Evolutionary conservation across 1,140 invertebrate species (phyloP), one percentile per base, ranked within the genome.

Genomic region (Ceratitis capitata): DNA sequence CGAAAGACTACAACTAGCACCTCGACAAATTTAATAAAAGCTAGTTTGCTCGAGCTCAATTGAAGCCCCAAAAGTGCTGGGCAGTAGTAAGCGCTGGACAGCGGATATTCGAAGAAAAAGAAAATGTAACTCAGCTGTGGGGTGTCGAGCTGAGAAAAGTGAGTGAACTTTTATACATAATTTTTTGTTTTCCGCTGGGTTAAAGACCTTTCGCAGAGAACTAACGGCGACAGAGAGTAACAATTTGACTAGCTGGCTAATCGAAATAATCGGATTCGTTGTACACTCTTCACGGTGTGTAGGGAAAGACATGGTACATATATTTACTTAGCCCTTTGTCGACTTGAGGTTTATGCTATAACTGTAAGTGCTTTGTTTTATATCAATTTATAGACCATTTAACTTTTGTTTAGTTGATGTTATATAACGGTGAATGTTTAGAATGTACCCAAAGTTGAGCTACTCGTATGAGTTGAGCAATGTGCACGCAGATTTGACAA

Each of bases 21-120:
- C 29, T 32, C 45, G 26, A 7, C 32, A 69, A 85, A 85, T 85
- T 47, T 69, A 85, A 85, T 85, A 85, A 85, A 69, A 58, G 26
- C 82, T 49, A 12, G 39, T 45, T 74, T 74, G 12, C 45, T 19
- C 69, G 23, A 74, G 69, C 16, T 74, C 42, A 83, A 83, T 51
- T 32, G 45, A 83, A 83, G 39, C 51, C 51, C 26, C 10, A 42
- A 7, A 74, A 74, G 69, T 42, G 69, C 39, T 23, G 35, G 69
- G 3, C 69, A 74, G 39, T n/a, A n/a, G n/a, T 19, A 19, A 16
- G 19, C 69, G 35, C 5, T 45, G 69, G 19, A 45, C 69, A 45
- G n/a, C 10, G n/a, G 7, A 23, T 19, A 45, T 42, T 74, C 45
- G 29, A 5, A 45, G 16, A 74, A 74, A 42, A 45, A 23, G 5